These are phyloP conservation scores for Ptychoptera contaminata DNA, from an alignment of 2,888 invertebrate species.

Conservation along the genomic window DNA sequence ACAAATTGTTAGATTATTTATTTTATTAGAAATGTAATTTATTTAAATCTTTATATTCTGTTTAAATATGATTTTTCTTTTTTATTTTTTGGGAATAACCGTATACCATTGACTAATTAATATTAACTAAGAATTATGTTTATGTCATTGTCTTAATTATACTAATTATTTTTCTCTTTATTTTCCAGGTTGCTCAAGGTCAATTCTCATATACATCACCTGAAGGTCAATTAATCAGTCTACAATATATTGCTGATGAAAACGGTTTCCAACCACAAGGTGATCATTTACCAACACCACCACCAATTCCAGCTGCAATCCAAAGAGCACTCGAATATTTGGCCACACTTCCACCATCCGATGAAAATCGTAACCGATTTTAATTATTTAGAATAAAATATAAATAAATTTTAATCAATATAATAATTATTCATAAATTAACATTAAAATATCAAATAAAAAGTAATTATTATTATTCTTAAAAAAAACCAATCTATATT, in stretches of 20 bases:
- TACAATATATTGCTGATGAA: conserved; percentile 51
- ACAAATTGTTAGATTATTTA: no score
- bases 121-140: no score
- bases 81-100: no score
- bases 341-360: conserved; percentile 41
- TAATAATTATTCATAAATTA: background rate
- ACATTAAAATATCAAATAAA: no score
- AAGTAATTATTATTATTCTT: no score
- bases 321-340: conserved; percentile 48
- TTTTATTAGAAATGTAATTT: background rate
- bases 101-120: no score
- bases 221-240: conserved; percentile 40
- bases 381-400: background rate
- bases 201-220: conserved; percentile 46
- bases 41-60: no score
- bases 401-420: background rate
- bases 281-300: conserved; percentile 34
- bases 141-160: conserved; percentile 7
- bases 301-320: conserved; percentile 53
- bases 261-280: conserved; percentile 48
- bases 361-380: no score
- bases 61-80: no score
- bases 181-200: conserved; percentile 38
- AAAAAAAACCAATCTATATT: no score
- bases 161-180: no score